phyloP scores from a whole-genome alignment of 1,140 invertebrate species.

The Maniola jurtina region DNA sequence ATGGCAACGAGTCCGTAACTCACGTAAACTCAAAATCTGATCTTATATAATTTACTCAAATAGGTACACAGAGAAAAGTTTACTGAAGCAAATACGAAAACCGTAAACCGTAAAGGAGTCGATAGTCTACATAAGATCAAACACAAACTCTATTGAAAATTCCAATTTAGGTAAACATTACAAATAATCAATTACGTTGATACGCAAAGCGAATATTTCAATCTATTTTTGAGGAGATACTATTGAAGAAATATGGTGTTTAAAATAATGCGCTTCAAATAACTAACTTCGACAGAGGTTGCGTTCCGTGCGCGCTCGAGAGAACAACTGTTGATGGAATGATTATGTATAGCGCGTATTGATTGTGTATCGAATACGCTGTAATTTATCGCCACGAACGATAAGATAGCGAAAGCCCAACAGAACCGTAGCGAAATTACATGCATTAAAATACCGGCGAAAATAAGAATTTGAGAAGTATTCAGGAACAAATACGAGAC shows the following conservation, averaged over 20 bases:
- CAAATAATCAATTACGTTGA: constrained; percentile 14
- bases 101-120: constrained; percentile 14
- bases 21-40: neutral
- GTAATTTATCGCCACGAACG: constrained; percentile 65
- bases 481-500: constrained; percentile 15
- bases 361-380: constrained; percentile 65
- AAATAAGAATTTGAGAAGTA: constrained; percentile 2
- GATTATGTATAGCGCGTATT: constrained; percentile 54
- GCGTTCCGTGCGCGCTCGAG: constrained; percentile 53
- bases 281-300: constrained; percentile 35
- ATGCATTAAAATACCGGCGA: constrained; percentile 9
- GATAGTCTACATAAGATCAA: constrained; percentile 13
- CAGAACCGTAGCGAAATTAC: constrained; percentile 40
- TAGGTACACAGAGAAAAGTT: constrained; percentile 17
- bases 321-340: constrained; percentile 62
- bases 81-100: constrained; percentile 12
- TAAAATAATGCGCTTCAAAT: constrained; percentile 25
- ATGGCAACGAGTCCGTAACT: constrained; percentile 17
- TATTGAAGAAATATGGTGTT: constrained; percentile 18
- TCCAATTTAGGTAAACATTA: neutral
- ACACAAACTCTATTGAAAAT: constrained; percentile 12
- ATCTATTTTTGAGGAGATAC: constrained; percentile 17
- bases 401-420: constrained; percentile 59
- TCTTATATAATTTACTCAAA: constrained; percentile 19
- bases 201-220: constrained; percentile 10